These are phyloP conservation scores for Drosophila flavopinicola DNA, from an alignment of 2,888 invertebrate species.

Conservation along the genomic window DNA sequence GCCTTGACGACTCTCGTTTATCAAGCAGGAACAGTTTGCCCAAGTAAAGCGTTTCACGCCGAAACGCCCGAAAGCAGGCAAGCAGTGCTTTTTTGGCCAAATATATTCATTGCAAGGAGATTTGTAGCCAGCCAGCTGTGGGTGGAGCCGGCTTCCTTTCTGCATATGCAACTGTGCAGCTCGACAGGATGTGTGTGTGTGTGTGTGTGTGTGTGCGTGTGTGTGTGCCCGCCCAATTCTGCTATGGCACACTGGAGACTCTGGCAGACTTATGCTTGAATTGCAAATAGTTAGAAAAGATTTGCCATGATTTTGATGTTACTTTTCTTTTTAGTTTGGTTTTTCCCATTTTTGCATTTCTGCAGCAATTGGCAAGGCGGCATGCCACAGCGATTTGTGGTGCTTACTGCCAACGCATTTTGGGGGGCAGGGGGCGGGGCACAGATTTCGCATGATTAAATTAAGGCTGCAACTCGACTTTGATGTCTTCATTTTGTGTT, in stretches of 20 bases:
- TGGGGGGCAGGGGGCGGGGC: too few species aligned
- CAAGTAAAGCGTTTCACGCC: conserved; percentile 71
- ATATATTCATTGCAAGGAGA: conserved; percentile 83
- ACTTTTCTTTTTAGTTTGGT: conserved; percentile 42
- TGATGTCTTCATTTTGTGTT: conserved; percentile 34
- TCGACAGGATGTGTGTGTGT: conserved; percentile 31
- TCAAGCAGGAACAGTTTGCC: conserved; percentile 38
- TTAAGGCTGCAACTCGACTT: conserved; percentile 53
- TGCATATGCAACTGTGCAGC: conserved; percentile 58
- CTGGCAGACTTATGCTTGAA: conserved; percentile 80
- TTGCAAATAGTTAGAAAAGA: conserved; percentile 83
- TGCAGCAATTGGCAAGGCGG: conserved; percentile 52
- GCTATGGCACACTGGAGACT: conserved; percentile 45
- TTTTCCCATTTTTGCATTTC: conserved; percentile 33
- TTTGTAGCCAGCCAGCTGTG: conserved; percentile 67
- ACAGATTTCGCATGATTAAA: conserved; percentile 67
- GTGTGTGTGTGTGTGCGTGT: not conserved
- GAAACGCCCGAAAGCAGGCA: conserved; percentile 72
- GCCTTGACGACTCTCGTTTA: conserved; percentile 65
- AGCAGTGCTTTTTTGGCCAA: conserved; percentile 62
- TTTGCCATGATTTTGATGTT: conserved; percentile 74
- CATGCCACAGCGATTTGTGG: conserved; percentile 69
- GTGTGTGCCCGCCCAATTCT: not conserved
- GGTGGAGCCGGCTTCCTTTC: conserved; percentile 47
- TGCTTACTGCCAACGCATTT: conserved; percentile 77